Evolutionary conservation across 2,113 vertebrate species (phyloP), one percentile per base, ranked within the genome.

Genomic region (Peromyscus maniculatus): DNA sequence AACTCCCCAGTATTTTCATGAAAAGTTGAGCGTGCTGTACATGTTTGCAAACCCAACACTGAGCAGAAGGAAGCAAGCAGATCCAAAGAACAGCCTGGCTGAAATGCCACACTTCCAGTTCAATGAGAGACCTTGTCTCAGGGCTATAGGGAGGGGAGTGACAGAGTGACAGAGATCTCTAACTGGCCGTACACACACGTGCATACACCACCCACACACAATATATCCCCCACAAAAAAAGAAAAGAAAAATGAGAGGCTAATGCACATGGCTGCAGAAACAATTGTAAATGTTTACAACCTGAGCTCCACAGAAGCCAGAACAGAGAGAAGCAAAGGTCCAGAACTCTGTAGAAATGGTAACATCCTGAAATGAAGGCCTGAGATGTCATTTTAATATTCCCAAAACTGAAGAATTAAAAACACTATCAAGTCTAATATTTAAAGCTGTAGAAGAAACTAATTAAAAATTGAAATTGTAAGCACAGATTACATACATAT

Each of bases 401-500:
- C 75, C 43, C 71, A 33, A 97, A 77, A 22, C 6, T 83, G 6
- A 87, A 93, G 21, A 94, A 62, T 72, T 22, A 93, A 69, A 94
- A 97, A 87, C 55, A 78, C 26, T 39, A 43, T 55, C 69, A 87
- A 67, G n/a, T 43, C 22, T n/a, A 28, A 36, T 57, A 87, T 71
- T 88, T 82, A 93, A 75, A 87, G 15, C 43, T 74, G 59, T 87
- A 71, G 28, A 75, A 74, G 36, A 91, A 67, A 91, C 66, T n/a
- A 80, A 52, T 89, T 78, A 96, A 91, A 49, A 91, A 86, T 7
- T 67, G 39, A 96, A 97, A 79, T 77, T 67, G 8, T 75, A 88
- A 87, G 10, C 24, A 84, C 59, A 84, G 91, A 94, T 94, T 75
- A 90, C 11, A 82, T 31, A 83, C 24, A 69, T 46, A 55, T 69